phyloP scores from a whole-genome alignment of 2,797 vertebrate genomes.

The Myiotriccus ornatus region DNA sequence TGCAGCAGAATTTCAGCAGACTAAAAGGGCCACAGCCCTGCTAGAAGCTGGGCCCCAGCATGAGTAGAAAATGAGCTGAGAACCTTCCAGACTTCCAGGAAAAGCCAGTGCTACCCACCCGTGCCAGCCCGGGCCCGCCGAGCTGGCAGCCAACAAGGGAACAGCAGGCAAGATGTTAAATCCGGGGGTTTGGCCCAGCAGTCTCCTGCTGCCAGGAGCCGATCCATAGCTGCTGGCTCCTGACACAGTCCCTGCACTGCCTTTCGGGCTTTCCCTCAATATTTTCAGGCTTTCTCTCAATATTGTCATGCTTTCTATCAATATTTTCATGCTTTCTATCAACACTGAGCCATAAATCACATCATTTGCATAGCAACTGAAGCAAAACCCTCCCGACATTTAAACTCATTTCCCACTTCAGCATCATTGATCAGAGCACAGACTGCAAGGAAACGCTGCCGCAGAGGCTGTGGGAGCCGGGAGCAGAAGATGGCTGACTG shows the following conservation, averaged over 20 bases:
- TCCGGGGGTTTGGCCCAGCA: neutral
- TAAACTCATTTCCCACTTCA: neutral
- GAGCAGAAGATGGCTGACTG: slow-evolving; percentile 38
- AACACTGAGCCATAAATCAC: neutral
- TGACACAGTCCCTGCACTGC: neutral
- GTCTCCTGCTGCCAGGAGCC: neutral
- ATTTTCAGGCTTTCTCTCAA: neutral
- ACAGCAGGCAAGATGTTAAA: slow-evolving; percentile 8
- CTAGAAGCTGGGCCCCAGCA: fast-evolving
- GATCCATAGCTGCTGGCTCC: neutral
- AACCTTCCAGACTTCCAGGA: slow-evolving; percentile 15
- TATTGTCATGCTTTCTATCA: neutral
- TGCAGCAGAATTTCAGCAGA: neutral
- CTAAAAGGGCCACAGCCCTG: neutral
- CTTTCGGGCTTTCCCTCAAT: neutral
- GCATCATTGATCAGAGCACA: neutral
- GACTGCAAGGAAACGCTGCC: neutral
- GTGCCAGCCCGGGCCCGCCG: neutral
- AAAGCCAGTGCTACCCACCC: neutral
- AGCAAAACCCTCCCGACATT: neutral
- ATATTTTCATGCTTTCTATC: neutral
- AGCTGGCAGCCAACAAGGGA: neutral
- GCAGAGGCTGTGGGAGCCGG: neutral
- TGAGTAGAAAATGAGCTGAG: neutral
- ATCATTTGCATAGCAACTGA: neutral